A percentile compares a stretch with the other conserved stretches of the same genome.
Conservation (phyloP, 2,797 vertebrate genomes). For the Hippopotamyrus pictus region DNA sequence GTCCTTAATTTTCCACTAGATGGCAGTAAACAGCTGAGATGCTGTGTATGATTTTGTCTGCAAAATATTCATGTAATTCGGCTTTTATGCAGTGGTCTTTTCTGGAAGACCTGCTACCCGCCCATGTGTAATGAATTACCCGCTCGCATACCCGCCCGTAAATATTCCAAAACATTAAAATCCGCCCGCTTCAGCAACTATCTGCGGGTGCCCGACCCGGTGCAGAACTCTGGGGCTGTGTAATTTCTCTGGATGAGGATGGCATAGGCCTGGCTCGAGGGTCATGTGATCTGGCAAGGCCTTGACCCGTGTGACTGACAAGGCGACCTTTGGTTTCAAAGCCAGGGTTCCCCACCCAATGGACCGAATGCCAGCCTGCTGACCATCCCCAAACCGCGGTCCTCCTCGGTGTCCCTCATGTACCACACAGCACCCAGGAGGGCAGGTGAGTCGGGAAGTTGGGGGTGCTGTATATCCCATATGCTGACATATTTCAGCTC, state of each 20-base stretch:
- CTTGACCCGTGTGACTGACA: not conserved
- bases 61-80: slow-evolving; percentile 15
- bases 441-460: slow-evolving; percentile 67
- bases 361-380: slow-evolving; percentile 81
- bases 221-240: not conserved
- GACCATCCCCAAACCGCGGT: slow-evolving; percentile 88
- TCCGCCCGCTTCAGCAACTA: no score
- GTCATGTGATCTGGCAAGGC: not conserved
- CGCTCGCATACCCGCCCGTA: no score
- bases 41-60: not conserved
- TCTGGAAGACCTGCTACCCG: not conserved
- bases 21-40: slow-evolving; percentile 46
- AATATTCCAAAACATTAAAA: no score
- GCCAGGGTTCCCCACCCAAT: slow-evolving; percentile 77
- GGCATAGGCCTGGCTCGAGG: no score
- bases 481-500: not conserved
- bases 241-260: not conserved
- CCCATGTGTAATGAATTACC: no score
- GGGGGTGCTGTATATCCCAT: not conserved
- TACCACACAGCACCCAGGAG: slow-evolving; percentile 74
- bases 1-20: slow-evolving; percentile 44
- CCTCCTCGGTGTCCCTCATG: slow-evolving; percentile 80
- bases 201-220: no score
- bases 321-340: slow-evolving; percentile 47
- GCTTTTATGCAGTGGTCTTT: not conserved